phyloP scores from a whole-genome alignment of 2,888 invertebrate genomes.

The Cheilosia impressa region DNA sequence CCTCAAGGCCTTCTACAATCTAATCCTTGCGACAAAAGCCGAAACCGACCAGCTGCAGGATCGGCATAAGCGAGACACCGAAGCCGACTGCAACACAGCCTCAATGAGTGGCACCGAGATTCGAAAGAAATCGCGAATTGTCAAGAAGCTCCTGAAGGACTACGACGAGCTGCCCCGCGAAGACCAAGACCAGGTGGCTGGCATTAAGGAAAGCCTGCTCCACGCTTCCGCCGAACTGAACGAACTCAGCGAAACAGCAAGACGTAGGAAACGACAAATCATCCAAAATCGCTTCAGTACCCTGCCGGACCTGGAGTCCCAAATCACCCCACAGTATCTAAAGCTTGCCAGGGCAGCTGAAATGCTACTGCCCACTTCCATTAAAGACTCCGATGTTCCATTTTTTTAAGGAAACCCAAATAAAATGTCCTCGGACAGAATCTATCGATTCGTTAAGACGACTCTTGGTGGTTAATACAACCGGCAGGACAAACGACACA shows the following conservation, averaged over 20 bases:
- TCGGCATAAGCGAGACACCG: conserved; percentile 78
- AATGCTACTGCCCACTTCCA: conserved; percentile 57
- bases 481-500: conserved; percentile 30
- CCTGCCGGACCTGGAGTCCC: not conserved
- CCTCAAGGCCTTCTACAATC: conserved; percentile 80
- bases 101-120: conserved; percentile 77
- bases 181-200: conserved; percentile 78
- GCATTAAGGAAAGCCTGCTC: conserved; percentile 78
- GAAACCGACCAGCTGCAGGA: conserved; percentile 76
- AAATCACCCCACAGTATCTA: conserved; percentile 45
- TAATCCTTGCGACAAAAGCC: conserved; percentile 77
- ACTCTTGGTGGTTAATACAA: conserved; percentile 6
- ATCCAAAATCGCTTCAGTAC: conserved; percentile 10
- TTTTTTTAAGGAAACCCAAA: conserved; percentile 41
- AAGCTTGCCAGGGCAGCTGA: conserved; percentile 59
- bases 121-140: conserved; percentile 79
- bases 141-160: conserved; percentile 80
- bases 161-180: conserved; percentile 79
- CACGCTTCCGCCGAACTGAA: conserved; percentile 24
- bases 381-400: conserved; percentile 52
- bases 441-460: conserved; percentile 29
- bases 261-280: conserved; percentile 37
- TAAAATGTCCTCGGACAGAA: conserved; percentile 38
- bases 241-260: conserved; percentile 18
- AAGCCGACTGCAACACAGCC: conserved; percentile 65